Base-by-base conservation (phyloP, 2,888 invertebrate genomes). In the Netelia melanura region DNA sequence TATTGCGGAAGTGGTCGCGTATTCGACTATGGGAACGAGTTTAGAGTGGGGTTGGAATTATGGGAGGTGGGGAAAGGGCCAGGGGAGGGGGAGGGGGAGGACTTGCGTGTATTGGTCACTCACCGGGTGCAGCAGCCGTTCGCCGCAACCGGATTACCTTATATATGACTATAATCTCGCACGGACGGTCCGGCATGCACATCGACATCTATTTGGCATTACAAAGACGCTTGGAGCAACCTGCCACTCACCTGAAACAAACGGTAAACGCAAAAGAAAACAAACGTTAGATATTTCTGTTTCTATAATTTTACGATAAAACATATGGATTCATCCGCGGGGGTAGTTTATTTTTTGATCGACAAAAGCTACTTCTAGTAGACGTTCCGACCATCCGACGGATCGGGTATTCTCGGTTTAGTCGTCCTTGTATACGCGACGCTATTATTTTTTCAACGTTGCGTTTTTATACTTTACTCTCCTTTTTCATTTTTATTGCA, bases 141-240 rank as follows among this genome's bases (percentile, higher is more conserved):
- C 92, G 93, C 93, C 93, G 92, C 93, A 93, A 94, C 93, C 93
- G 93, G 85, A 85, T 85, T 79, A 91, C 17, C 17, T 58, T 56
- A 81, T 76, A 70, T 92, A 90, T 91, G 92, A 93, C 92, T 91
- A 92, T 93, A 92, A 92, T 92, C 92, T 83, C 85, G 85, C 85
- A 85, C 82, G 85, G 86, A 88, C 88, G 87, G 86, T 38, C 76
- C 86, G 85, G 90, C 90, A 91, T 91, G 92, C 93, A 92, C 93
- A 93, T 93, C 93, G 93, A 93, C 93, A 92, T 92, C 93, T 93
- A 93, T 94, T 94, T 94, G 93, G 93, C 93, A 94, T 94, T 93
- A 93, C 92, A 92, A 91, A 92, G 91, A 93, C 93, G 91, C 92
- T 92, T 92, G 93, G 91, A 92, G 93, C 92, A 91, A 92, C 91